A percentile compares a stretch with the other conserved stretches of the same genome.
These are phyloP conservation scores for Drosophila atroscutellata DNA, from an alignment of 2,888 invertebrate genomes.

Conservation along the genomic window DNA sequence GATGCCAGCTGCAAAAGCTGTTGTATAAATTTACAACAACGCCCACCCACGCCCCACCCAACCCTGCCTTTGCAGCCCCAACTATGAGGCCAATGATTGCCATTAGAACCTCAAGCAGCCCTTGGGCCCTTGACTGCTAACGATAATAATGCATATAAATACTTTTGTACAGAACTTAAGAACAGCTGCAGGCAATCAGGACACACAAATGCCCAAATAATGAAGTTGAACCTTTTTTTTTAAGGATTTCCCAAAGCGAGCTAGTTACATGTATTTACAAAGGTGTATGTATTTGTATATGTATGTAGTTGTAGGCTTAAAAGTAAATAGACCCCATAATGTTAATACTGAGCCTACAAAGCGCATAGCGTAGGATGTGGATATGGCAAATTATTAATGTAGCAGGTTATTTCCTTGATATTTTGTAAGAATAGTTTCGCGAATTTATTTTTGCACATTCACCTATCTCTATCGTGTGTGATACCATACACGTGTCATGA, in stretches of 20 bases:
- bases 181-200: constrained; percentile 30
- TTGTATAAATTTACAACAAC: constrained; percentile 50
- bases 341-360: not conserved
- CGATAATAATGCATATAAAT: constrained; percentile 43
- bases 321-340: not conserved
- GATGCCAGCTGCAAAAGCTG: constrained; percentile 61
- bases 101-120: not conserved
- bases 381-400: not conserved
- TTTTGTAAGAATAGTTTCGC: not conserved
- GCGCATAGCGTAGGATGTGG: not conserved
- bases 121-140: constrained; percentile 15
- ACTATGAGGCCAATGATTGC: constrained; percentile 30
- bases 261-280: not conserved
- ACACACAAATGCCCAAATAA: constrained; percentile 30
- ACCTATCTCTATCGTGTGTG: not conserved
- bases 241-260: not conserved
- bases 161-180: constrained; percentile 25
- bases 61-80: not conserved
- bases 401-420: not conserved
- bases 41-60: not conserved
- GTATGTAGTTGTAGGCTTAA: not conserved
- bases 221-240: constrained; percentile 12
- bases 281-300: not conserved
- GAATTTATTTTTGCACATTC: not conserved
- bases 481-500: not conserved